These are phyloP conservation scores for Arctia plantaginis DNA, from an alignment of 2,888 invertebrate genomes.

Conservation along the genomic window DNA sequence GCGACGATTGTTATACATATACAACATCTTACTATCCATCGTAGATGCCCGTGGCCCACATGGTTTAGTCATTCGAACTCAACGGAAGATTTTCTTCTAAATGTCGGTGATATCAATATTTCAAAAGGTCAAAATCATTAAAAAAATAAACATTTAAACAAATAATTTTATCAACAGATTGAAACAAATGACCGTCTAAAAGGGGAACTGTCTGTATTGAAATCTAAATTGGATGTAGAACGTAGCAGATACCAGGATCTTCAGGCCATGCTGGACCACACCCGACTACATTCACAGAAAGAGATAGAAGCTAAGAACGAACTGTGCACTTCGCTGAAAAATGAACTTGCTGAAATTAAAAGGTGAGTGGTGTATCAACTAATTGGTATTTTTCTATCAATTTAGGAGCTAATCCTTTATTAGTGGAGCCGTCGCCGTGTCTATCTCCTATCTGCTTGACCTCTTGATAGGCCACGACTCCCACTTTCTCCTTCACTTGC, in stretches of 20 bases:
- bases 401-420: too few species aligned
- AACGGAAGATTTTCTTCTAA: too few species aligned
- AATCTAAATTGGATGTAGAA: constrained; percentile 84
- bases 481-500: too few species aligned
- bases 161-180: constrained; percentile 58
- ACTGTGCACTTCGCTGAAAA: constrained; percentile 66
- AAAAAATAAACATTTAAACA: neutral
- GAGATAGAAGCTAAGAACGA: constrained; percentile 66
- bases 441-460: too few species aligned
- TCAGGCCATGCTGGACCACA: constrained; percentile 74
- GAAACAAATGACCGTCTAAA: constrained; percentile 80
- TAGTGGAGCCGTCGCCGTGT: too few species aligned
- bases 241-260: constrained; percentile 78
- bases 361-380: constrained; percentile 61
- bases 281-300: constrained; percentile 70
- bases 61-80: too few species aligned
- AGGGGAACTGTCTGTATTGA: constrained; percentile 82
- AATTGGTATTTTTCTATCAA: too few species aligned
- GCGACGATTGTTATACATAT: too few species aligned
- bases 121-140: neutral
- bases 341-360: constrained; percentile 70
- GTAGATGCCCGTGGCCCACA: too few species aligned
- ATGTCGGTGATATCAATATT: neutral
- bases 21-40: too few species aligned
- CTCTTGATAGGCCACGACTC: too few species aligned